Base-by-base conservation (phyloP, 2,113 vertebrate genomes). In the Mesocricetus auratus region DNA sequence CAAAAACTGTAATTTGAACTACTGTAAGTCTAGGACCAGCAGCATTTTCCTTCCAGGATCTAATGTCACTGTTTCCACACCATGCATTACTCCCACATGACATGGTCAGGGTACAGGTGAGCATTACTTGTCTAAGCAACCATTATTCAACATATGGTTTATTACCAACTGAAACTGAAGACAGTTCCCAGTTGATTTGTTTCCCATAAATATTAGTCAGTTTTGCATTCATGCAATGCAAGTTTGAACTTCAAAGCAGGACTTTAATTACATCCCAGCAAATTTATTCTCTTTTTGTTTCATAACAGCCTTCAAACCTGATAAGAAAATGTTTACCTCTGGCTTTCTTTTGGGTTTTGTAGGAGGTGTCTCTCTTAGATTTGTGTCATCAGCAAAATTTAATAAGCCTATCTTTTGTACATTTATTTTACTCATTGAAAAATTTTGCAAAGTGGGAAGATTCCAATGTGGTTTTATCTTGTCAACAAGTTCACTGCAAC, bases 271-370 rank as follows among this genome's bases (percentile, higher is more conserved):
- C 36, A 94, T 78, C 33, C 19, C 33, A 68, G 56, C 89, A 91
- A 53, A 74, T 85, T 8, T 83, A 86, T 75, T 96, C 15, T 36
- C 90, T 92, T 93, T 93, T 95, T 78, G 24, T 95, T 93, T 97
- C 6, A 71, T 83, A 95, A 89, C 7, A 87, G 50, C n/a, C 93
- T 95, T 87, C 53, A 64, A 50, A 94, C 21, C 9, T 68, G 93
- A 86, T 73, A 94, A 96, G 73, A 91, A 78, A 95, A 86, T 85
- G 68, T 89, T 93, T 82, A 74, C 31, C 11, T 91, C 22, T 31
- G 75, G 83, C 8, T 89, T 50, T 95, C 29, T 89, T 82, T 95
- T 91, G 10, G 83, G 58, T 93, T 58, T 86, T 26, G 24, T 58
- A 86, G 68, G 11, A 91, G 36, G 71, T 93, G 85, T 17, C 5